Evolutionary conservation across 2,113 vertebrate species (phyloP).

Genomic region (Microcebus griseorufus): DNA sequence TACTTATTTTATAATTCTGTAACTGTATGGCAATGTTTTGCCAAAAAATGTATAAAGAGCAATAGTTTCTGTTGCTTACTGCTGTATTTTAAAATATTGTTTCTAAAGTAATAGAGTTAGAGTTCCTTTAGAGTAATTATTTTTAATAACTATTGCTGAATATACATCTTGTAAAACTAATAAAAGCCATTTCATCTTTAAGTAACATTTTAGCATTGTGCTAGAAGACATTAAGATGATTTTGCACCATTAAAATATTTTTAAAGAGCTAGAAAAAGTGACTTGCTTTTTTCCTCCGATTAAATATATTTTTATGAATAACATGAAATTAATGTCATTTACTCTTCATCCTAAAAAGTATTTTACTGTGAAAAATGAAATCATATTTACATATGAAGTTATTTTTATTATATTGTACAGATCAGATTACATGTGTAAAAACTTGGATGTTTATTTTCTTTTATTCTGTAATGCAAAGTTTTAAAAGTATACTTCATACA

Average conservation of each 20-base stretch:
- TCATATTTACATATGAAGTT: background rate
- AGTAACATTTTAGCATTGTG: constrained; percentile 77
- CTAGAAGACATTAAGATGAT: constrained; percentile 69
- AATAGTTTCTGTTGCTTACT: constrained; percentile 84
- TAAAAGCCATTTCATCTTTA: constrained; percentile 79
- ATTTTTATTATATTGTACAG: background rate
- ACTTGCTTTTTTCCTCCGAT: constrained; percentile 70
- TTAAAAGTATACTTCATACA: background rate
- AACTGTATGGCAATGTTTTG: constrained; percentile 84
- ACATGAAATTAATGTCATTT: constrained; percentile 16
- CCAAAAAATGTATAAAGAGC: constrained; percentile 83
- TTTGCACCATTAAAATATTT: constrained; percentile 78
- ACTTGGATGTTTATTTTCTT: background rate
- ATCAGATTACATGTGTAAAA: background rate
- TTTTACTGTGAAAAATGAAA: constrained; percentile 46
- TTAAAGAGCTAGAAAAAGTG: constrained; percentile 69
- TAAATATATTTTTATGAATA: constrained; percentile 47
- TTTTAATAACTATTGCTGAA: constrained; percentile 83
- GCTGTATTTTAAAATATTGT: constrained; percentile 84
- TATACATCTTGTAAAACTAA: constrained; percentile 69
- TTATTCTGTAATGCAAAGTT: background rate
- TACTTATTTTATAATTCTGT: constrained; percentile 86
- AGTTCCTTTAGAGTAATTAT: constrained; percentile 84
- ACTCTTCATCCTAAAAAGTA: constrained; percentile 19
- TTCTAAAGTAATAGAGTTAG: constrained; percentile 81